Base-by-base conservation (phyloP, 2,888 invertebrate genomes). In the Syritta pipiens region DNA sequence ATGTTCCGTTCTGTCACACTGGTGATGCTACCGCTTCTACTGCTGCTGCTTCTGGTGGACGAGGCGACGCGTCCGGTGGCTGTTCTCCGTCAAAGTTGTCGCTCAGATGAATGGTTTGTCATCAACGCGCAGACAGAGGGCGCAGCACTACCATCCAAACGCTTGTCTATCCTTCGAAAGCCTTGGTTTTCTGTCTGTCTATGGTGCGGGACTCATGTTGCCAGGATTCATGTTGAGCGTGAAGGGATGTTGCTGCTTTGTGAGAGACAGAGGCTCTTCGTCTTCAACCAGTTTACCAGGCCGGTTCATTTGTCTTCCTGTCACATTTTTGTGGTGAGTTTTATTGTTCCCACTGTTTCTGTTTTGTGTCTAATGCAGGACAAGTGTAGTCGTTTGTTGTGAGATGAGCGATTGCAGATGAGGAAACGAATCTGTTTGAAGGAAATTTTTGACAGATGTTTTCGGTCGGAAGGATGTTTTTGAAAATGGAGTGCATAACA, bases 31-130 rank as follows among this genome's bases (percentile, higher is more conserved):
- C 20, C 17, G 32, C 26, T 40, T 9, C 46, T 32, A 26, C 49
- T 60, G 35, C 42, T 40, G 42, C n/a, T 51, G 14, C 24, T 51
- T 26, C 37, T 51, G 24, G 4, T 32, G 24, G 51, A 44, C 9
- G 9, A 28, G n/a, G n/a, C n/a, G n/a, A n/a, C n/a, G n/a, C n/a
- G n/a, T n/a, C n/a, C n/a, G n/a, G n/a, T n/a, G 28, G 42, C 44
- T 75, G 75, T 53, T 67, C 51, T 26, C 71, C 40, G 71, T 71
- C 76, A 77, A 44, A 59, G 51, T 74, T 79, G 79, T 62, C 74
- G 49, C 67, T 62, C 79, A 30, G 74, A 79, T 74, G 74, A 67
- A 79, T 79, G 51, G 67, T 79, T 79, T 72, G 57, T 79, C 67
- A 57, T 72, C 59, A 72, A 20, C 65, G 53, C 42, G 32, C 51